Percentiles rank a stretch among this genome's conserved stretches.
These are phyloP conservation scores for Erynnis tages DNA, from an alignment of 2,888 invertebrate species.

Conservation along the genomic window DNA sequence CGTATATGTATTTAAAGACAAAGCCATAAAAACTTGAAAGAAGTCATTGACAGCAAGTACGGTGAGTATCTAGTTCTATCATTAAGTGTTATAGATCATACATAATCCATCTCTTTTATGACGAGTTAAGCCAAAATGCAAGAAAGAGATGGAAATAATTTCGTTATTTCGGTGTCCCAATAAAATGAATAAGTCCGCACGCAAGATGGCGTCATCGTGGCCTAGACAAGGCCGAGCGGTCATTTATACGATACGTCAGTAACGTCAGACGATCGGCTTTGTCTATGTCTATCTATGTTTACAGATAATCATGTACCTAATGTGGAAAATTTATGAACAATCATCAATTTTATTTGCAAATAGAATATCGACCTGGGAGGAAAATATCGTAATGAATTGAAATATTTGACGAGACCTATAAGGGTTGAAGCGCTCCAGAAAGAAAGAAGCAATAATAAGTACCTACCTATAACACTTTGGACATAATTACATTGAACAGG, in stretches of 20 bases:
- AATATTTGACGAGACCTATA: too few relatives aligned
- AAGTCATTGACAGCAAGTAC: slow-evolving; percentile 30
- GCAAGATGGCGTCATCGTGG: slow-evolving; percentile 78
- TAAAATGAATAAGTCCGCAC: slow-evolving; percentile 70
- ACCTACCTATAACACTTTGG: too few relatives aligned
- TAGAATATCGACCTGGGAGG: too few relatives aligned
- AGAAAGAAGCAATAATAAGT: too few relatives aligned
- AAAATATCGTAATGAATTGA: too few relatives aligned
- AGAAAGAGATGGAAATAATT: slow-evolving; percentile 60
- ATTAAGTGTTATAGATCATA: slow-evolving; percentile 46
- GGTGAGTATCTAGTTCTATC: slow-evolving; percentile 46
- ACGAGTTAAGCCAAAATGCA: slow-evolving; percentile 31
- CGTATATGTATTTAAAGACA: slow-evolving; percentile 1
- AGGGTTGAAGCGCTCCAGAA: too few relatives aligned
- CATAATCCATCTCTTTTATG: slow-evolving; percentile 46
- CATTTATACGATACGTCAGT: slow-evolving; percentile 72
- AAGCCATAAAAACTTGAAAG: slow-evolving; percentile 23
- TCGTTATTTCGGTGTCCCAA: slow-evolving; percentile 51
- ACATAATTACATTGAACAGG: too few relatives aligned
- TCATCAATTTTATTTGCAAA: not conserved
- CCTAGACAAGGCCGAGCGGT: slow-evolving; percentile 81
- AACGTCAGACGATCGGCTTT: slow-evolving; percentile 68
- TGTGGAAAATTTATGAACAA: slow-evolving; percentile 43
- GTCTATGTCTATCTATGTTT: slow-evolving; percentile 53
- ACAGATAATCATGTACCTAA: slow-evolving; percentile 41